Conservation (phyloP, 2,888 invertebrate species). For the Rhagium mordax region DNA sequence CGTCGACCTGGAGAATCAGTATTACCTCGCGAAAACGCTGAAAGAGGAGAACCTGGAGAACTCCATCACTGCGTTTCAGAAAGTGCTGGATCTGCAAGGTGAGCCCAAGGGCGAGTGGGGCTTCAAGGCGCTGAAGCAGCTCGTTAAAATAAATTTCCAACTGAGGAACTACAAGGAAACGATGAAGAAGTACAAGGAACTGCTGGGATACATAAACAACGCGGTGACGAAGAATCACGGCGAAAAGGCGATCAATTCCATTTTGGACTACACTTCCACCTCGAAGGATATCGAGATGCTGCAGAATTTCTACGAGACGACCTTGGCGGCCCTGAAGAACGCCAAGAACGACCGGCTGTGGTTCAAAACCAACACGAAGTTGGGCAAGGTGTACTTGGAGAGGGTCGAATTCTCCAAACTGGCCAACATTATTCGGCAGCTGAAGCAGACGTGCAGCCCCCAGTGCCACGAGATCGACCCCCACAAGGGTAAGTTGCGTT, state of each 20-base stretch:
- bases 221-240: slow-evolving; percentile 99
- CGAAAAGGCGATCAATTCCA: slow-evolving; percentile 99
- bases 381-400: slow-evolving; percentile 98
- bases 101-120: slow-evolving; percentile 99
- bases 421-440: slow-evolving; percentile 94
- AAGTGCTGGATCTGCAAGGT: slow-evolving; percentile 96
- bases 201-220: slow-evolving; percentile 97
- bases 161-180: slow-evolving; percentile 84
- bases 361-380: slow-evolving; percentile 99
- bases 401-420: slow-evolving; percentile 92
- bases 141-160: slow-evolving; percentile 99
- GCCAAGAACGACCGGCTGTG: slow-evolving; percentile 98
- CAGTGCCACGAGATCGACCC: slow-evolving; percentile 88
- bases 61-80: slow-evolving; percentile 93
- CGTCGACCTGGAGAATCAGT: slow-evolving; percentile 99
- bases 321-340: slow-evolving; percentile 92
- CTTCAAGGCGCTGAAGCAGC: slow-evolving; percentile 99
- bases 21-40: slow-evolving; percentile 97
- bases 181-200: slow-evolving; percentile 83
- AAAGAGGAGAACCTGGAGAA: slow-evolving; percentile 91
- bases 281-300: slow-evolving; percentile 88
- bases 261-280: slow-evolving; percentile 98
- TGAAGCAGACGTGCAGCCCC: slow-evolving; percentile 92
- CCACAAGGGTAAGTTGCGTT: slow-evolving; percentile 78
- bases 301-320: slow-evolving; percentile 98